Conservation (phyloP, 2,113 vertebrate genomes). For the Stomatorhinus ivindoensis region DNA sequence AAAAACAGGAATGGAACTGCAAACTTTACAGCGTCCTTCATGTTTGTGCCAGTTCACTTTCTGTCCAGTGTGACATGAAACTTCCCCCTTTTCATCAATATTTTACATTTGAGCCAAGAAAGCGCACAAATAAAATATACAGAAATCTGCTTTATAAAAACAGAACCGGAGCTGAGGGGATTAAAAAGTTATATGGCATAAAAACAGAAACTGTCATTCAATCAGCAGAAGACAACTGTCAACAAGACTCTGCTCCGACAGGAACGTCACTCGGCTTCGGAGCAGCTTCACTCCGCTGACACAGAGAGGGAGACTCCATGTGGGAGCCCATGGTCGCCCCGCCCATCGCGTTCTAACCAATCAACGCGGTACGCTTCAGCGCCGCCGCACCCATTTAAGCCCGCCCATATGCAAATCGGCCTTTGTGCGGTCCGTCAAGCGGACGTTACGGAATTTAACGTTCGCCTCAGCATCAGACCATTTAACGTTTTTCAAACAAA, state of each 20-base stretch:
- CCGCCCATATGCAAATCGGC: slow-evolving; percentile 35
- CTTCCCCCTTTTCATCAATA: slow-evolving; percentile 1
- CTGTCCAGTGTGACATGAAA: slow-evolving; percentile 15
- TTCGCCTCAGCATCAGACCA: neutral
- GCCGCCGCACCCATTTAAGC: slow-evolving; percentile 12
- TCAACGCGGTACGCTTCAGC: slow-evolving; percentile 17
- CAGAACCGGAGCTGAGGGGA: neutral
- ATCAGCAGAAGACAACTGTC: slow-evolving; percentile 19
- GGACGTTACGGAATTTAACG: slow-evolving; percentile 13
- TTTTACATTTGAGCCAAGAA: neutral
- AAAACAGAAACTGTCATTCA: neutral
- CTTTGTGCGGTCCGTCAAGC: slow-evolving; percentile 11
- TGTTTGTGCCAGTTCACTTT: slow-evolving; percentile 47
- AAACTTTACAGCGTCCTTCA: slow-evolving; percentile 43
- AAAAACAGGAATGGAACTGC: slow-evolving; percentile 32
- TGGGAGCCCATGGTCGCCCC: slow-evolving; percentile 35
- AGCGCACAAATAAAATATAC: neutral
- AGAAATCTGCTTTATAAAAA: neutral
- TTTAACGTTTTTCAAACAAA: neutral
- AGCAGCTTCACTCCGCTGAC: slow-evolving; percentile 31
- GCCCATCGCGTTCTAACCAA: slow-evolving; percentile 42
- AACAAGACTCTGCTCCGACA: slow-evolving; percentile 7
- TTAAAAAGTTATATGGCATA: slow-evolving; percentile 1
- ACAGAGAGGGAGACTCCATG: slow-evolving; percentile 45
- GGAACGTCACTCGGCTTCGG: slow-evolving; percentile 37